Base-by-base conservation (phyloP, 2,797 vertebrate species). In the Huso huso region DNA sequence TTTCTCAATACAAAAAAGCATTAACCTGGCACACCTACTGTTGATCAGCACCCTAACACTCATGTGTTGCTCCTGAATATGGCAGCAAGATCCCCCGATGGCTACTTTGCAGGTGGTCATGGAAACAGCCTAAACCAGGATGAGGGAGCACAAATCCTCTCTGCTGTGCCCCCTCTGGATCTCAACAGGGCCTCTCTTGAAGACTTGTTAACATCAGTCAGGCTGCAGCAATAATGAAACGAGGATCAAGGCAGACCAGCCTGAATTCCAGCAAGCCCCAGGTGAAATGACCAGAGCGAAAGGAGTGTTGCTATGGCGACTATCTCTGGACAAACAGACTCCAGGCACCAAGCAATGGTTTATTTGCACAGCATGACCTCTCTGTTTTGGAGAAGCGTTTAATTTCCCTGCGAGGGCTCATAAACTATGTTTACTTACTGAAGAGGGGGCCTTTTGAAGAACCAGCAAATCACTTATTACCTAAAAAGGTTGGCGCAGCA, bases 301-400 rank as follows among this genome's bases (percentile, higher is more conserved):
- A 58, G 18, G 11, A 65, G 55, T 4, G 10, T 57, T 49, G 23
- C 51, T 52, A 62, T 48, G 64, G 65, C 60, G 23, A 63, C 49
- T 58, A 66, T 66, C 61, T 10, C 12, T 51, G 57, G 6, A 48
- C 51, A 68, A 68, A 68, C 67, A 63, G 37, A n/a, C 7, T 10
- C 10, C 10, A 37, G 37, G 2, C 8, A 55, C 10, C 10, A 10
- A 53, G 23, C 61, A 18, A 49, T 6, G 2, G 11, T 68, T 64
- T 68, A 65, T 64, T 63, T 67, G 69, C 49, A 67, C 10, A 60
- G 65, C 18, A 37, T 23, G 69, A 70, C 61, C 69, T 70, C 65
- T 66, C 18, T 6, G 18, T 70, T 63, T 63, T n/a, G 52, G 65
- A 58, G 7, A 13, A 55, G 53, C 18, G 49, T 67, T 70, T 67